Evolutionary conservation across 1,140 invertebrate genomes (phyloP).

Genomic region (Drosophila navojoa): DNA sequence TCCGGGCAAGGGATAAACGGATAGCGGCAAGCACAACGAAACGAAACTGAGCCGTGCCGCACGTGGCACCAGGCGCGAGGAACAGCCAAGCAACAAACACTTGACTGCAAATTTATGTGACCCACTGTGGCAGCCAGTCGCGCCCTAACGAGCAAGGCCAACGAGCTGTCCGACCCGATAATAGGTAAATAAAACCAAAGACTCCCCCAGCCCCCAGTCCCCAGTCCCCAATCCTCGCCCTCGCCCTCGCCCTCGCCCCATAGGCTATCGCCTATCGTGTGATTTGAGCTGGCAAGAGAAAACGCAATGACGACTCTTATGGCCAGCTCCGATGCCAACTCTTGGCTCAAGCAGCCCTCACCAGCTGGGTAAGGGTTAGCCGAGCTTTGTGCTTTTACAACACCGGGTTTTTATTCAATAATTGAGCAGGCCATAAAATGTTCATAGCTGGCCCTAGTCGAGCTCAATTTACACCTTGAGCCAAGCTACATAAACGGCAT

Average conservation of each 20-base stretch:
- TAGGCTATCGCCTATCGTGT: conserved; percentile 7
- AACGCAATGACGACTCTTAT: conserved; percentile 9
- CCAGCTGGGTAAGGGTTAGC: not conserved
- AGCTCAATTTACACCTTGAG: conserved; percentile 9
- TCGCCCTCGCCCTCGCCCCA: not conserved
- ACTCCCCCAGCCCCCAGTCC: not conserved
- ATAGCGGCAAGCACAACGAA: conserved; percentile 4
- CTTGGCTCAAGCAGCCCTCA: conserved; percentile 4
- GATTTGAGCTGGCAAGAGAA: conserved; percentile 34
- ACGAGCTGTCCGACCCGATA: conserved; percentile 32
- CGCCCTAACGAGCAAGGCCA: conserved; percentile 33
- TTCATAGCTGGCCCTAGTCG: conserved; percentile 2
- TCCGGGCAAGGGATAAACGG: conserved; percentile 48
- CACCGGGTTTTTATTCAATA: conserved; percentile 25
- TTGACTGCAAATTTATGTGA: conserved; percentile 25
- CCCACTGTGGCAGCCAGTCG: conserved; percentile 13
- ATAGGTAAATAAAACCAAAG: conserved; percentile 42
- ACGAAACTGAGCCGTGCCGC: conserved; percentile 12
- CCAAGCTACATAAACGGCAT: not conserved
- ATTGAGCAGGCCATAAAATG: conserved; percentile 15
- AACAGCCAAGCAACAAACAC: conserved; percentile 6
- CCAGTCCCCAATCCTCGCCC: not conserved
- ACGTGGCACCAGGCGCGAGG: conserved; percentile 1
- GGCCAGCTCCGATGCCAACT: not conserved
- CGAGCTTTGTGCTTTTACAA: conserved; percentile 13